A percentile compares a stretch with the other conserved stretches of the same genome.
phyloP scores from a whole-genome alignment of 2,888 invertebrate genomes.

The Trichopoda pennipes region DNA sequence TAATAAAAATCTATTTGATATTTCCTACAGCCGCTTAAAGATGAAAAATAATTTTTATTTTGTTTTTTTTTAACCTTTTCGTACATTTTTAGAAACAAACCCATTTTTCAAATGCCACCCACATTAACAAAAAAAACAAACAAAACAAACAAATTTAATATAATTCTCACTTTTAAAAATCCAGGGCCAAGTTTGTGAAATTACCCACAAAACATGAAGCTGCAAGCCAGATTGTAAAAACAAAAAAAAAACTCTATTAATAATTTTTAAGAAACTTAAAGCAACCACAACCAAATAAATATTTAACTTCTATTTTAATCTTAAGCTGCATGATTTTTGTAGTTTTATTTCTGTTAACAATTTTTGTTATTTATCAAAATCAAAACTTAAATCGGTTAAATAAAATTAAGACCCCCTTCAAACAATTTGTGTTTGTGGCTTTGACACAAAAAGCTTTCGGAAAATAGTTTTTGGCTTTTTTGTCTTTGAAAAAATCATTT shows the following conservation, averaged over 20 bases:
- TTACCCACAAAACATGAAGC: slow-evolving; percentile 21
- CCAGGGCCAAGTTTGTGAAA: slow-evolving; percentile 67
- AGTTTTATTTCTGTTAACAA: not conserved
- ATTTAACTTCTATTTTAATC: not conserved
- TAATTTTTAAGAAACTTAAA: slow-evolving; percentile 37
- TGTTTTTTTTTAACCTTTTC: not conserved
- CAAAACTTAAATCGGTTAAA: slow-evolving; percentile 21
- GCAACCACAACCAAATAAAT: not conserved
- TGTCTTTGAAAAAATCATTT: slow-evolving; percentile 43
- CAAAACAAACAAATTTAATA: not conserved
- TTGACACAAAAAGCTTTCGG: slow-evolving; percentile 22
- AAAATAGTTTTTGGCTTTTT: slow-evolving; percentile 14
- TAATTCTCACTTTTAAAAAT: slow-evolving; percentile 33
- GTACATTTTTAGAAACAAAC: slow-evolving; percentile 34
- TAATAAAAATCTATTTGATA: slow-evolving; percentile 12
- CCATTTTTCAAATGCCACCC: slow-evolving; percentile 66
- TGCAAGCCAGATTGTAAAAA: not conserved
- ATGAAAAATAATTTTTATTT: slow-evolving; percentile 8
- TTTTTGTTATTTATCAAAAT: slow-evolving; percentile 53
- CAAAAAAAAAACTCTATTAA: slow-evolving; percentile 43
- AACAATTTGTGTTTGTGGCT: slow-evolving; percentile 24
- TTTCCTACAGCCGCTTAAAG: slow-evolving; percentile 12
- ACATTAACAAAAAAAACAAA: slow-evolving; percentile 27
- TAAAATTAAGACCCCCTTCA: slow-evolving; percentile 26
- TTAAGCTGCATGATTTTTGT: not conserved